These are phyloP conservation scores for Eulemur albifrons DNA, from an alignment of 2,797 vertebrate species.

Conservation along the genomic window DNA sequence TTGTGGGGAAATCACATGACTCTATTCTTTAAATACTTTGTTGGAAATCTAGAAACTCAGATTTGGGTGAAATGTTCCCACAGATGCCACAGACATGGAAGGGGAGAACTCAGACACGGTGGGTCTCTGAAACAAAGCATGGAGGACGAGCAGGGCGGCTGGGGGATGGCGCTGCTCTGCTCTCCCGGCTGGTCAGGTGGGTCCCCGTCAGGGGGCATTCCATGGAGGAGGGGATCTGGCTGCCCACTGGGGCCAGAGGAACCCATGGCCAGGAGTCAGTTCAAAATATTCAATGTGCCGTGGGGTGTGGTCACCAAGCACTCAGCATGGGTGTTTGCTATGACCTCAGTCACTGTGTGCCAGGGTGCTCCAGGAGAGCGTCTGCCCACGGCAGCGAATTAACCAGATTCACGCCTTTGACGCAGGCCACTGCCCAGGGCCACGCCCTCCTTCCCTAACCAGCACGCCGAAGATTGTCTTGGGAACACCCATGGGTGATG, in stretches of 20 bases:
- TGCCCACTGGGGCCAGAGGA: neutral
- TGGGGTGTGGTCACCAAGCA: neutral
- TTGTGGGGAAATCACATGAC: constrained; percentile 51
- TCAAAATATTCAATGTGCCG: neutral
- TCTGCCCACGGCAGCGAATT: neutral
- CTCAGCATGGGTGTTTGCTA: neutral
- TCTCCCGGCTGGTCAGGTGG: neutral
- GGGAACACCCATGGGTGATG: neutral
- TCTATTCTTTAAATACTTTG: constrained; percentile 28
- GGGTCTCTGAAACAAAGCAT: constrained; percentile 63
- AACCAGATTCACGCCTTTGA: neutral
- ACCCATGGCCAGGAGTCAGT: neutral
- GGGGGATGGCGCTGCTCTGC: constrained; percentile 12
- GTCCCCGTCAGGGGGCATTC: neutral
- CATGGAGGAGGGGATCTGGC: neutral
- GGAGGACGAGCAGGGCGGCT: constrained; percentile 20
- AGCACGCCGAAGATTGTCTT: neutral
- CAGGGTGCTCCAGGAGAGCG: neutral
- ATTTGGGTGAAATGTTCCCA: constrained; percentile 54
- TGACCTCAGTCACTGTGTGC: accelerated
- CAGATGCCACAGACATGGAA: constrained; percentile 52
- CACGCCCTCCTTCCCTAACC: neutral
- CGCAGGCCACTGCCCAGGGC: neutral
- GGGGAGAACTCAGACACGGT: constrained; percentile 61
- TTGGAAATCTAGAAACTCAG: constrained; percentile 66